Evolutionary conservation across 53 echinoderm and acorn worm species (phyloP), one percentile per base, ranked within the genome.

Genomic region (Astropecten irregularis): DNA sequence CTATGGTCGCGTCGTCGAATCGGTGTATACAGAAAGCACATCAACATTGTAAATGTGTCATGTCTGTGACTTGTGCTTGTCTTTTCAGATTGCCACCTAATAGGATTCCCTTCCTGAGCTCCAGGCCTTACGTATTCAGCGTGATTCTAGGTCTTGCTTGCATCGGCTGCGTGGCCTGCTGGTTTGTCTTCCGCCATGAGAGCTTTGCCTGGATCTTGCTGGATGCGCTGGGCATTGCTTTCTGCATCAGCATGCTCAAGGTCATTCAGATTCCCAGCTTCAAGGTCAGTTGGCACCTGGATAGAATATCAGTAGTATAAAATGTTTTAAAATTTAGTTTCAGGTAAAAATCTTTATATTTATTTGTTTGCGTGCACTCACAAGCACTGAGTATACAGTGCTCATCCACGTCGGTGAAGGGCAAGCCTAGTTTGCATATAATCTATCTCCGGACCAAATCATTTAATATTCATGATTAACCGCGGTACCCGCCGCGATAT

Each of bases 171-270:
- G 93, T 93, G 18, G 86, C 82, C 13, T 77, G 88, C 56, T 96
- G 96, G 96, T 96, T 96, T 37, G 87, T 91, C 18, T 93, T 57
- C 44, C 89, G 96, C 21, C 87, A 96, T 65, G 93, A 93, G 50
- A 85, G 84, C 34, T 96, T 83, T 68, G 89, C 96, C 52, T 96
- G 96, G 96, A 93, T 96, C 23, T 70, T 96, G 11, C 88, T 91
- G 30, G 96, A 96, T 59, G 69, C 77, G 28, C 40, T 96, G 57
- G 96, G 96, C 1, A 84, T 93, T 22, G 89, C 76, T 2, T 93
- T 96, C 84, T 93, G 96, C 53, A 91, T 96, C 38, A 93, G 91
- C 48, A 68, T 96, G 28, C 81, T 96, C 1, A 91, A 89, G 56
- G 62, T 87, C 4, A 86, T 96, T 31, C 87, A 89, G 26, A 37